Percentiles rank a stretch among this genome's conserved stretches.
These are phyloP conservation scores for Entomobrya multifasciata DNA, from an alignment of 2,888 invertebrate species.

Conservation along the genomic window DNA sequence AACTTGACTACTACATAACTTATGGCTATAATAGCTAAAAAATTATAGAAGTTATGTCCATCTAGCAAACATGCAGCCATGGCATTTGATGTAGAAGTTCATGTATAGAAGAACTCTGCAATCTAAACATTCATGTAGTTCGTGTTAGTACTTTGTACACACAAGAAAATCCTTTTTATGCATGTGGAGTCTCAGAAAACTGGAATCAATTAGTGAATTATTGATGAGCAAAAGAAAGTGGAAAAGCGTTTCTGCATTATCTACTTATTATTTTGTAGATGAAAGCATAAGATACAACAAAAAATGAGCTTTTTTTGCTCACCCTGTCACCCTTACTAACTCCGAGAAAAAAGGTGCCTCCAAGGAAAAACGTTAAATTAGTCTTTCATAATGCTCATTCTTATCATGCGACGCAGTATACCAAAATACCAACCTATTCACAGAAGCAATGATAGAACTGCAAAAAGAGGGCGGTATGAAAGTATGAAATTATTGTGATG, in stretches of 20 bases:
- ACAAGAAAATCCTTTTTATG: conserved; percentile 43
- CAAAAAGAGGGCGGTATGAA: no score
- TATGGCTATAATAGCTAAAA: no score
- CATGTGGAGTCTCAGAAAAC: conserved; percentile 44
- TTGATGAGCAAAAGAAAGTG: conserved; percentile 28
- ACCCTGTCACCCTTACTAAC: not conserved
- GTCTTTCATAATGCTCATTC: not conserved
- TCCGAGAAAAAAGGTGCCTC: conserved; percentile 1
- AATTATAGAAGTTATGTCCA: no score
- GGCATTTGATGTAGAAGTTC: no score
- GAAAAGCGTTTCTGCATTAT: not conserved
- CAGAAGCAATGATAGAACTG: conserved; percentile 8
- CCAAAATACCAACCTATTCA: no score
- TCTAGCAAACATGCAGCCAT: no score
- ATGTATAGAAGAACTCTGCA: no score
- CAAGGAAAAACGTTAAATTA: conserved; percentile 16
- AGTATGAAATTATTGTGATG: no score
- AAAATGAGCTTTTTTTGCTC: not conserved
- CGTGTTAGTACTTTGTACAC: conserved; percentile 29
- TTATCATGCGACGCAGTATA: no score
- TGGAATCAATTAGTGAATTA: conserved; percentile 66
- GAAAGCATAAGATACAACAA: conserved; percentile 25
- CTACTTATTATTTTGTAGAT: not conserved
- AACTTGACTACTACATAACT: no score
- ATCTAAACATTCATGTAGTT: not conserved